A percentile compares a stretch with the other conserved stretches of the same genome.
phyloP scores from a whole-genome alignment of 2,113 vertebrate genomes.

The Nannobrachium achirus region DNA sequence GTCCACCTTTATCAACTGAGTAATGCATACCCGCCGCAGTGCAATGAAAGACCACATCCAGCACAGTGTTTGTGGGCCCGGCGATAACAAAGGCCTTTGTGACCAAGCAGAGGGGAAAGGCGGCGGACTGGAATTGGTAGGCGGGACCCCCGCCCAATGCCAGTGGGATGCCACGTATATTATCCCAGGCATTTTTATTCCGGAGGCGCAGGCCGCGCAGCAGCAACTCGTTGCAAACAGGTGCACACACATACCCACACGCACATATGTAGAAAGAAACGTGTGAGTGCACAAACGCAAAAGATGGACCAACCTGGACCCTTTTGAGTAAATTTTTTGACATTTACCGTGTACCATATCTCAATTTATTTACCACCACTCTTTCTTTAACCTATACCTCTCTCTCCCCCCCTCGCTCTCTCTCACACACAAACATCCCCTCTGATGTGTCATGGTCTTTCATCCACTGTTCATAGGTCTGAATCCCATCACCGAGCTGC shows the following conservation, averaged over 20 bases:
- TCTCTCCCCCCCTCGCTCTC: constrained; percentile 6
- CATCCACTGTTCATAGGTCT: constrained; percentile 42
- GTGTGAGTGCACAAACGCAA: not conserved
- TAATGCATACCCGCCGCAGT: constrained; percentile 63
- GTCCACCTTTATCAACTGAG: constrained; percentile 63
- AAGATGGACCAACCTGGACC: too few relatives aligned
- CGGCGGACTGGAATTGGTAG: constrained; percentile 70
- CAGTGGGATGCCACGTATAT: constrained; percentile 59
- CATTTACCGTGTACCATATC: too few relatives aligned
- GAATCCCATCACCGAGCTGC: constrained; percentile 29
- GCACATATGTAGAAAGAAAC: not conserved
- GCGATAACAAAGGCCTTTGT: constrained; percentile 77
- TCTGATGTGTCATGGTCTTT: constrained; percentile 11
- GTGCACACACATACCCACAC: not conserved
- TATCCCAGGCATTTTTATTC: constrained; percentile 34
- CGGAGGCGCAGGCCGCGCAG: too few relatives aligned
- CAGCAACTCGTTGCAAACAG: constrained; percentile 52
- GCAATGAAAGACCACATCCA: constrained; percentile 61
- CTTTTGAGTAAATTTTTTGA: too few relatives aligned
- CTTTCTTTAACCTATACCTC: constrained; percentile 19
- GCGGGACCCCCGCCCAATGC: constrained; percentile 60
- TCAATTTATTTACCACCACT: not conserved
- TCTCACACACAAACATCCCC: not conserved
- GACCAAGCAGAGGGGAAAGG: constrained; percentile 56
- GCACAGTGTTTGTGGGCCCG: constrained; percentile 66